These are phyloP conservation scores for Taphrorychus bicolor DNA, from an alignment of 2,888 invertebrate species.

Conservation along the genomic window DNA sequence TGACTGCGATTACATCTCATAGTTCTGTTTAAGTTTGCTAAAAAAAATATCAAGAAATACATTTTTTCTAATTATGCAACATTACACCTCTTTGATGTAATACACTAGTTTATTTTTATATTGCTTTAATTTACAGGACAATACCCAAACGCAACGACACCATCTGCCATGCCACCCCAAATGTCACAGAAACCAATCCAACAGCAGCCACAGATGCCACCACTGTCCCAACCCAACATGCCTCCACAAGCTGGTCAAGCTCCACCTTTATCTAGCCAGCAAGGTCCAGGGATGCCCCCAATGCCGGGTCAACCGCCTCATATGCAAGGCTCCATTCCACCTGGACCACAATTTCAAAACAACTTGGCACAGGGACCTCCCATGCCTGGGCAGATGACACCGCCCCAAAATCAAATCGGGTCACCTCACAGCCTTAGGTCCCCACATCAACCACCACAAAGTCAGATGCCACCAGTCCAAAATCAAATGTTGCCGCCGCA, in stretches of 20 bases:
- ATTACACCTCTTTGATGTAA: too few species aligned
- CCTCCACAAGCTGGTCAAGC: neutral
- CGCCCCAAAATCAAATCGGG: neutral
- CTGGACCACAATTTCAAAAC: neutral
- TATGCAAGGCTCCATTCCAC: slow-evolving; percentile 1
- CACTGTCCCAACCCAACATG: neutral
- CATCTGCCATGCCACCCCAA: neutral
- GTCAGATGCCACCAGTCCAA: slow-evolving; percentile 9
- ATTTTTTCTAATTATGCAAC: neutral
- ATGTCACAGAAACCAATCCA: neutral
- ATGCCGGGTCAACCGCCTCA: slow-evolving; percentile 8
- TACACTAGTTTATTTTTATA: neutral
- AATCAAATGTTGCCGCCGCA: slow-evolving; percentile 20
- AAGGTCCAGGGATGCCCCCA: neutral
- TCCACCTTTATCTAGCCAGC: neutral
- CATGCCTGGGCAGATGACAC: slow-evolving; percentile 7
- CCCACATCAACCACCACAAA: neutral
- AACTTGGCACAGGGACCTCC: neutral
- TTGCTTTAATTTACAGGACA: neutral
- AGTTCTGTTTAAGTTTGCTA: too few species aligned
- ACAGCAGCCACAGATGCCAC: slow-evolving; percentile 5
- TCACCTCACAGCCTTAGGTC: slow-evolving; percentile 1
- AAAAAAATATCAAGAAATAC: too few species aligned
- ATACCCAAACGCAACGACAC: slow-evolving; percentile 10
- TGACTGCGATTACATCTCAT: too few species aligned